phyloP scores from a whole-genome alignment of 2,113 vertebrate species.

The Arizona elegans region DNA sequence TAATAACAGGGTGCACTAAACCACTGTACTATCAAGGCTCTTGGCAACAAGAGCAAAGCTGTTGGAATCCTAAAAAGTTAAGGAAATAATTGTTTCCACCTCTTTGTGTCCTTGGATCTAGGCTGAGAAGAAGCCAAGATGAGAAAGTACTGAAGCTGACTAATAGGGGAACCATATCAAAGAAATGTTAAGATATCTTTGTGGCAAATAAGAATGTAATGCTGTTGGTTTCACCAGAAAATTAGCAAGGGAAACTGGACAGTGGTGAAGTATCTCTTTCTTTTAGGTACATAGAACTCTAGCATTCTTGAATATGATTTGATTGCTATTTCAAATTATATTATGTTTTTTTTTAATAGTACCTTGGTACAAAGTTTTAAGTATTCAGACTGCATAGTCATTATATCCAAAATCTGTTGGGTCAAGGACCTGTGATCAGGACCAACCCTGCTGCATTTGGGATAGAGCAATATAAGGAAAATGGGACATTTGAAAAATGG shows the following conservation, averaged over 20 bases:
- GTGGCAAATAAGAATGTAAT: background rate
- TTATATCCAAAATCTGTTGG: background rate
- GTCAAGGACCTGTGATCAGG: background rate
- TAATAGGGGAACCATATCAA: background rate
- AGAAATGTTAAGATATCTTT: background rate
- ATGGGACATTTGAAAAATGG: background rate
- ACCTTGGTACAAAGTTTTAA: background rate
- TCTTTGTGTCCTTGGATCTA: background rate
- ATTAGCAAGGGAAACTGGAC: background rate
- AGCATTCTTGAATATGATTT: background rate
- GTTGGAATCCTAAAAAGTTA: background rate
- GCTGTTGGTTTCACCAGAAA: background rate
- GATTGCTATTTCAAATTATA: background rate
- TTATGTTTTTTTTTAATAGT: background rate
- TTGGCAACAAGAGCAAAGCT: too few relatives aligned
- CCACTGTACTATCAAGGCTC: too few relatives aligned
- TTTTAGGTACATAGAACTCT: background rate
- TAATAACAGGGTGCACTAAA: too few relatives aligned
- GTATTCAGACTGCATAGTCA: background rate
- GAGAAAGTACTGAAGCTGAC: background rate
- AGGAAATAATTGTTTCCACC: background rate
- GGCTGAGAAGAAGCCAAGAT: background rate
- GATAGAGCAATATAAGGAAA: background rate
- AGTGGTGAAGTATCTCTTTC: background rate
- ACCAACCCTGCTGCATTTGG: background rate